A percentile compares a stretch with the other conserved stretches of the same genome.
These are phyloP conservation scores for Cephalotes varians DNA, from an alignment of 2,888 invertebrate genomes.

Conservation along the genomic window DNA sequence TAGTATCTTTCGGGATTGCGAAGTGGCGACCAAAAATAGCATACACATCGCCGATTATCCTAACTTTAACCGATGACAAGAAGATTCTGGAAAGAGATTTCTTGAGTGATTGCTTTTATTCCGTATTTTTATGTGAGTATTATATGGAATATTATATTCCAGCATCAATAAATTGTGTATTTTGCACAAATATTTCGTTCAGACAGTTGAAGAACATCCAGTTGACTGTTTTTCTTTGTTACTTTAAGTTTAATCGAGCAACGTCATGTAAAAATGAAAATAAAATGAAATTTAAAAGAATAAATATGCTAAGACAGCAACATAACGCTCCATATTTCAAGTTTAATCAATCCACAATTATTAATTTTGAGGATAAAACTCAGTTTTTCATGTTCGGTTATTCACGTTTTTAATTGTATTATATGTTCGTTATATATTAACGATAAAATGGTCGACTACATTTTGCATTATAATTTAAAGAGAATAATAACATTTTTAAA, in stretches of 20 bases:
- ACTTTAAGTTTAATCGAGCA: background rate
- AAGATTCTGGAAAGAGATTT: background rate
- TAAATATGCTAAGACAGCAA: background rate
- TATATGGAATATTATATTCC: background rate
- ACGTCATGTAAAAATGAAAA: background rate
- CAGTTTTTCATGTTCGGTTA: background rate
- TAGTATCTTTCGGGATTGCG: background rate
- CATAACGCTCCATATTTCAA: background rate
- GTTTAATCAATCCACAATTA: background rate
- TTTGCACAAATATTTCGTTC: background rate
- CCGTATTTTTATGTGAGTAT: constrained; percentile 25
- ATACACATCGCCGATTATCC: background rate
- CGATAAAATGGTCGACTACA: background rate
- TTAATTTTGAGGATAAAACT: background rate
- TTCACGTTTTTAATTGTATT: background rate
- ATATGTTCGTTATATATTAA: background rate
- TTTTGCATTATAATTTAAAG: background rate
- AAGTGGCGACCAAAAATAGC: background rate
- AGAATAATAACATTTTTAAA: background rate
- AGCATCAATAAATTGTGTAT: background rate
- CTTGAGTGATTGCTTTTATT: background rate
- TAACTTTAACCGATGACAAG: too few relatives aligned
- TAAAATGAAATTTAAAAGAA: background rate
- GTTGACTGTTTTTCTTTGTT: background rate
- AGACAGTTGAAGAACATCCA: background rate